A percentile compares a stretch with the other conserved stretches of the same genome.
Conservation (phyloP, 2,113 vertebrate genomes). For the Grantiella picta region DNA sequence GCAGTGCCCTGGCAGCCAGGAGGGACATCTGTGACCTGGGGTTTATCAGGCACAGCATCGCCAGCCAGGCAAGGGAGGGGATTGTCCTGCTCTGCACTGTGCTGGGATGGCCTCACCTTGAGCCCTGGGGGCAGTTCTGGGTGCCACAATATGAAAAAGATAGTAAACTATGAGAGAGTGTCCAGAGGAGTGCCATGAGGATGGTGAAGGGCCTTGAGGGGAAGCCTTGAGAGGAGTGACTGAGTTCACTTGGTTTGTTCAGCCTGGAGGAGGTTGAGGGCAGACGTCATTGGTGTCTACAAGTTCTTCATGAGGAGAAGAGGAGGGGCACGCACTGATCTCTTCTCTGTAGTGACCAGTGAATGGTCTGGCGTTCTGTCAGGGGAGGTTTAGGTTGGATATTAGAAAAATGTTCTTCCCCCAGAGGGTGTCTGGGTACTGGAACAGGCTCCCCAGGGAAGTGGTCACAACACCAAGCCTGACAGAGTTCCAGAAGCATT, state of each 20-base stretch:
- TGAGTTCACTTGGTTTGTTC: not conserved
- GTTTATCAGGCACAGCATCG: not conserved
- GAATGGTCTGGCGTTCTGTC: not conserved
- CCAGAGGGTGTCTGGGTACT: not conserved
- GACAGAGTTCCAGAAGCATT: not conserved
- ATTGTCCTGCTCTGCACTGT: not conserved
- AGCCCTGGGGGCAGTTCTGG: not conserved
- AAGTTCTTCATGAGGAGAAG: not conserved
- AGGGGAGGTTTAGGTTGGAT: not conserved
- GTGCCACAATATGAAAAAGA: not conserved
- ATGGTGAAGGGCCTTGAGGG: not conserved
- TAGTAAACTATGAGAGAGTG: not conserved
- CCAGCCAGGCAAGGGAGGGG: not conserved
- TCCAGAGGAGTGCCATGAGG: not conserved
- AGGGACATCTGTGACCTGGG: not conserved
- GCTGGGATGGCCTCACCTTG: fast-evolving
- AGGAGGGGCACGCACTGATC: not conserved
- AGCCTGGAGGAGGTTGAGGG: not conserved
- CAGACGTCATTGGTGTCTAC: not conserved
- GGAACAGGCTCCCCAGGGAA: not conserved
- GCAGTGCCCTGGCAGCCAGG: not conserved
- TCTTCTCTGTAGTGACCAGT: not conserved
- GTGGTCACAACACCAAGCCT: not conserved
- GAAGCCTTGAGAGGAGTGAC: fast-evolving
- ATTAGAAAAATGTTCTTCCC: not conserved